Base-by-base conservation (phyloP, 2,888 invertebrate species). In the Hyposoter didymator region DNA sequence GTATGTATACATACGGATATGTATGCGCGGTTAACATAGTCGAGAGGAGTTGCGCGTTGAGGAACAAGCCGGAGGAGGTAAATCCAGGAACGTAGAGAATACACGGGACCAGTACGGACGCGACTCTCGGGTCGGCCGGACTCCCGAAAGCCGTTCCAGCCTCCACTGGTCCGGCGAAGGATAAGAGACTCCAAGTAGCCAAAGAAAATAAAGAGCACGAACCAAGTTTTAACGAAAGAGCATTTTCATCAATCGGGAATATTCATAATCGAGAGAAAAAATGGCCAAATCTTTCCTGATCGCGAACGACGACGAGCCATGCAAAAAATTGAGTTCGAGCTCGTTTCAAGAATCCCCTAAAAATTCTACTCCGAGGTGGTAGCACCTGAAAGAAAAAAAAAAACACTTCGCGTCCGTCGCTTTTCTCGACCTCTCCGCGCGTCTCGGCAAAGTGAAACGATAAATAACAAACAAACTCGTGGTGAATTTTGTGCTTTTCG, bases 111-210 rank as follows among this genome's bases (percentile, higher is more conserved):
- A 91, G 91, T 91, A 91, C 90, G 90, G 90, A 90, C 90, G 91
- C 90, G 91, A 91, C 91, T 89, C 88, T 90, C 89, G 89, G 89
- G 89, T 90, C 91, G 91, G 89, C 90, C 91, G 91, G 90, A 91
- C 90, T 90, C 89, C 88, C 90, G 91, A 82, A 84, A 90, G 89
- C 89, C 89, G 90, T 89, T 90, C 90, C 90, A 90, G 90, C 88
- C 90, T 90, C 92, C 90, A 90, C 90, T 92, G 93, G 93, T 94
- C 93, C 94, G 95, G 95, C 94, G 94, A 94, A 94, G 94, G 93
- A 94, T 94, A 92, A 43, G 47, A 55, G 6, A 55, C 7, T 39
- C n/a, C n/a, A 32, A 39, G 22, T 10, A 72, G 19, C 19, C 22
- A 45, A 35, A 32, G 22, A 22, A 19, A 66, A 43, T n/a, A n/a